These are phyloP conservation scores for Myoxocephalus aenaeus DNA, from an alignment of 2,797 vertebrate species.

Conservation along the genomic window DNA sequence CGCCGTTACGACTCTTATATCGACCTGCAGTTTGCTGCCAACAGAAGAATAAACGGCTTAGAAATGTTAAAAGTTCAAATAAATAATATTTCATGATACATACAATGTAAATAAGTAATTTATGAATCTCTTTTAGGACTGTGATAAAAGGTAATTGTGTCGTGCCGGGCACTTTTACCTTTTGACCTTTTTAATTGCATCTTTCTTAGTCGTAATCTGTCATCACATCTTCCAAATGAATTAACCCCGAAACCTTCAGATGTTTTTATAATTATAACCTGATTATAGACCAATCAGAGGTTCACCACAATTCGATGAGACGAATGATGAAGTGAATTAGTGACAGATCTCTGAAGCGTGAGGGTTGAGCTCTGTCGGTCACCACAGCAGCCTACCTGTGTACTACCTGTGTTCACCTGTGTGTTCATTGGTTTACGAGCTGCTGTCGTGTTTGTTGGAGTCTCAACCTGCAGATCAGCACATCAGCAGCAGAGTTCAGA, in stretches of 20 bases:
- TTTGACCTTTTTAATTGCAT: background rate
- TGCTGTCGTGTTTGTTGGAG: no score
- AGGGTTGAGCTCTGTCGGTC: background rate
- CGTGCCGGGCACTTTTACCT: no score
- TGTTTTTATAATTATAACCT: conserved; percentile 26
- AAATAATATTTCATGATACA: background rate
- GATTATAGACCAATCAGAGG: background rate
- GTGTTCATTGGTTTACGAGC: no score
- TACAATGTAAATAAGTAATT: background rate
- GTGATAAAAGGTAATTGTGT: background rate
- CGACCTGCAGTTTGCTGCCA: no score
- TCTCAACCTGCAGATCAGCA: background rate
- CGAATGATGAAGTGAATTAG: background rate
- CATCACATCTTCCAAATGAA: background rate
- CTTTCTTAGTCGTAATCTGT: background rate
- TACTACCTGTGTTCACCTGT: no score
- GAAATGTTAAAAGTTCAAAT: background rate
- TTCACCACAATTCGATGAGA: background rate
- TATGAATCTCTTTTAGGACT: background rate
- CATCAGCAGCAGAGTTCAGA: conserved; percentile 42
- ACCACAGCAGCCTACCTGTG: no score
- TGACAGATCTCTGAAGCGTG: conserved; percentile 2
- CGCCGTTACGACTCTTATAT: no score
- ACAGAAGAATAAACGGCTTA: background rate
- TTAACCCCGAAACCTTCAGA: conserved; percentile 9